phyloP scores from a whole-genome alignment of 2,113 vertebrate genomes.

The Ctenomys sociabilis region DNA sequence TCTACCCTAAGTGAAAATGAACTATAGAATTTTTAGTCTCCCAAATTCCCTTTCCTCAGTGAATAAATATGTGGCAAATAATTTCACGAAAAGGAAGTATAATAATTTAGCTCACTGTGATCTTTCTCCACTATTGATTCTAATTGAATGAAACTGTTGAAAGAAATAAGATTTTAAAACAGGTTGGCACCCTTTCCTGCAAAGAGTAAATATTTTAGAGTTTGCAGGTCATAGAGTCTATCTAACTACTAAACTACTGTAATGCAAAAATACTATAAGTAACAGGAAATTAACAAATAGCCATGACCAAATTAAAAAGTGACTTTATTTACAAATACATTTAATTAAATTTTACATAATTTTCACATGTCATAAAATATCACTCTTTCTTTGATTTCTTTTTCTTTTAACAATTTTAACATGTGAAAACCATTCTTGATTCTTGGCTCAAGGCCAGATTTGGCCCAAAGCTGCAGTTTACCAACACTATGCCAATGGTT shows the following conservation, averaged over 20 bases:
- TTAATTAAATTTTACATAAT: neutral
- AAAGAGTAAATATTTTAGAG: neutral
- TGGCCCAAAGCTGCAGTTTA: neutral
- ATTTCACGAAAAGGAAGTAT: neutral
- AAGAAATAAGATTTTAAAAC: neutral
- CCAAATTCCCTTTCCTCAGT: neutral
- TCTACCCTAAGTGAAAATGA: neutral
- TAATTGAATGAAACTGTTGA: neutral
- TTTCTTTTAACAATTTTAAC: neutral
- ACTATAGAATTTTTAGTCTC: neutral
- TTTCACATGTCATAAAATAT: neutral
- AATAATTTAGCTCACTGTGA: neutral
- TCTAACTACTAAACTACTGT: neutral
- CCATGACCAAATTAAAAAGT: neutral
- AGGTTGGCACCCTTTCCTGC: neutral
- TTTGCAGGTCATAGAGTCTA: neutral
- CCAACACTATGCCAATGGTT: neutral
- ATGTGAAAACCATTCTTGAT: neutral
- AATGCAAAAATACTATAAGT: neutral
- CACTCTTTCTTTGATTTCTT: neutral
- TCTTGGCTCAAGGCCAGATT: neutral
- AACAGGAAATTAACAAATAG: neutral
- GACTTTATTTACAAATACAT: neutral
- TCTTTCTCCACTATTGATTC: neutral
- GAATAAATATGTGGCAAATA: neutral